Evolutionary conservation across 2,888 invertebrate species (phyloP).

Genomic region (Strigamia maritima): DNA sequence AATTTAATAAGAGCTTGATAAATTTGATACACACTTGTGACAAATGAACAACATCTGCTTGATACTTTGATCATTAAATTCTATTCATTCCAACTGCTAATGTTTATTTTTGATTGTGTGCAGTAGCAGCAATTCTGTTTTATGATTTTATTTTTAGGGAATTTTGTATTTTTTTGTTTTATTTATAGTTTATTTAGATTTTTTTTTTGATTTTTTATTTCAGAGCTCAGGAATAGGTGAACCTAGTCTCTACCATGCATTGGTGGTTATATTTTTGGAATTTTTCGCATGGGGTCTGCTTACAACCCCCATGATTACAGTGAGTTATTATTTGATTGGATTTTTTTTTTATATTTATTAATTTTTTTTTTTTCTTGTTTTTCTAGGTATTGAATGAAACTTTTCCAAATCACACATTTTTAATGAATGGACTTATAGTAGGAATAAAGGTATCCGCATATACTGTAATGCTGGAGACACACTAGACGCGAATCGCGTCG

Average conservation of each 20-base stretch:
- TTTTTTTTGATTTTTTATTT: slow-evolving; percentile 34
- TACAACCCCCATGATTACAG: slow-evolving; percentile 93
- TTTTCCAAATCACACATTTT: slow-evolving; percentile 97
- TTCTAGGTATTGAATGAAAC: slow-evolving; percentile 85
- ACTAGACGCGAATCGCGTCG: no score
- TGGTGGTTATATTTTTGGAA: slow-evolving; percentile 98
- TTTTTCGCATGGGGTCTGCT: slow-evolving; percentile 99
- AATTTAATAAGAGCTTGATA: no score
- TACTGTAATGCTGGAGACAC: no score
- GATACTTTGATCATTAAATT: neutral
- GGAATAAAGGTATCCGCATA: slow-evolving; percentile 72
- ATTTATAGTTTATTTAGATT: neutral
- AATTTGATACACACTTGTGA: neutral
- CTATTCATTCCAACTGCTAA: neutral
- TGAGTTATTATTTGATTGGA: slow-evolving; percentile 52
- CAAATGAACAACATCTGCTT: neutral
- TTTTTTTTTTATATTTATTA: neutral
- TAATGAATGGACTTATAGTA: slow-evolving; percentile 99
- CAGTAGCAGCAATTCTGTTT: neutral
- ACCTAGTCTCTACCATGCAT: slow-evolving; percentile 96
- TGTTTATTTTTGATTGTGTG: neutral
- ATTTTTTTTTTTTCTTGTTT: slow-evolving; percentile 19
- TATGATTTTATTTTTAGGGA: neutral
- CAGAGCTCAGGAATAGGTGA: slow-evolving; percentile 65
- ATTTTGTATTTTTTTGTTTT: neutral